phyloP scores from a whole-genome alignment of 2,797 vertebrate genomes.

The Pipistrellus kuhlii region DNA sequence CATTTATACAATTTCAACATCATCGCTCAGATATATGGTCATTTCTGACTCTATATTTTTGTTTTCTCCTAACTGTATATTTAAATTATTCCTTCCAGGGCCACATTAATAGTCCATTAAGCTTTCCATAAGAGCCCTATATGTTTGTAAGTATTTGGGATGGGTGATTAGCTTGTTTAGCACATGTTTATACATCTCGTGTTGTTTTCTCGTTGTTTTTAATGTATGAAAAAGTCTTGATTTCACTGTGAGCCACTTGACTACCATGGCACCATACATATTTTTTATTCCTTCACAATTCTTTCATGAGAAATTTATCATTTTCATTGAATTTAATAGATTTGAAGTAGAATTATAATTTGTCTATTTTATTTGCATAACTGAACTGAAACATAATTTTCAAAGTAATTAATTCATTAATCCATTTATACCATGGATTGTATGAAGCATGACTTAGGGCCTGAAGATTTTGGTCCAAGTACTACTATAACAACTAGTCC shows the following conservation, averaged over 20 bases:
- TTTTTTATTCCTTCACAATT: not conserved
- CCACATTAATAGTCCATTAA: not conserved
- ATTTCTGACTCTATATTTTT: not conserved
- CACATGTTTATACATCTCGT: not conserved
- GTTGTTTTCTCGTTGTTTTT: not conserved
- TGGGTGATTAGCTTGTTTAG: not conserved
- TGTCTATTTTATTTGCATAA: not conserved
- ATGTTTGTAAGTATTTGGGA: not conserved
- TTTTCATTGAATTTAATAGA: not conserved
- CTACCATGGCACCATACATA: not conserved
- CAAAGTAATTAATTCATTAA: constrained; percentile 2
- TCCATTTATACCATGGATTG: not conserved
- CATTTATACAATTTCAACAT: not conserved
- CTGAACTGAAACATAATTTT: not conserved
- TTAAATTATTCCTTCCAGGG: not conserved
- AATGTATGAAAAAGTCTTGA: constrained; percentile 14
- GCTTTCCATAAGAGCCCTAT: not conserved
- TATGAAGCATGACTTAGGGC: not conserved
- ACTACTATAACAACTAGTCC: not conserved
- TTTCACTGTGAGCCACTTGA: not conserved
- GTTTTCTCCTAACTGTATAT: not conserved
- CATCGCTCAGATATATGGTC: not conserved
- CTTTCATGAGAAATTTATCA: not conserved
- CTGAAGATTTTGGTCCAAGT: not conserved
- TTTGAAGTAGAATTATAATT: constrained; percentile 11